These are phyloP conservation scores for Abrostola triplasia DNA, from an alignment of 2,888 invertebrate genomes.

Conservation along the genomic window DNA sequence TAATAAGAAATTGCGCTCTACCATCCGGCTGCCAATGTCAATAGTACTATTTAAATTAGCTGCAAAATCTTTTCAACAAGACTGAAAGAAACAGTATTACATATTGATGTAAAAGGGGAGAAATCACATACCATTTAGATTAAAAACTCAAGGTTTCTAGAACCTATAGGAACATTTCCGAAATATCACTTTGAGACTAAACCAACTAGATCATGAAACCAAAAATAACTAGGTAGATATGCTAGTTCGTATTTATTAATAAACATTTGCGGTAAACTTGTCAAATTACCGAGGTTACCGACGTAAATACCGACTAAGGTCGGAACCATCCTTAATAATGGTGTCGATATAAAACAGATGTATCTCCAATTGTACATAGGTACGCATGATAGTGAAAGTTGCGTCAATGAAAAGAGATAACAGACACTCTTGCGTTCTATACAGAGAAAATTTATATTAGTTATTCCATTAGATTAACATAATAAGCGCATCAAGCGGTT, in stretches of 20 bases:
- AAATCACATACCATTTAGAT: not conserved
- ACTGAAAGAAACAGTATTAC: not conserved
- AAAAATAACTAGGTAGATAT: conserved; percentile 17
- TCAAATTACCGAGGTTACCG: conserved; percentile 48
- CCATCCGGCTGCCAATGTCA: not conserved
- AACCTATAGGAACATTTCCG: not conserved
- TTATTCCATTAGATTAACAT: conserved; percentile 55
- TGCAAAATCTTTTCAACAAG: not conserved
- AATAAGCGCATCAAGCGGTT: conserved; percentile 41
- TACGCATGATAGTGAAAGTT: conserved; percentile 58
- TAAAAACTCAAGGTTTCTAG: no score
- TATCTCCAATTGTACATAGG: conserved; percentile 33
- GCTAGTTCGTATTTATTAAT: conserved; percentile 20
- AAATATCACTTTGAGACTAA: not conserved
- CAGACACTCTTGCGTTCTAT: conserved; percentile 37
- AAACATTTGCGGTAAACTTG: conserved; percentile 39
- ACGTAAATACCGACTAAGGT: conserved; percentile 40
- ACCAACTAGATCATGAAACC: conserved; percentile 38
- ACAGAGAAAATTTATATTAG: conserved; percentile 40
- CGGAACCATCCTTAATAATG: conserved; percentile 38
- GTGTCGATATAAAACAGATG: conserved; percentile 49
- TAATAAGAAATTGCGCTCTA: not conserved
- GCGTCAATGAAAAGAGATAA: conserved; percentile 45
- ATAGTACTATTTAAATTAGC: not conserved
- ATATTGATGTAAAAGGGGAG: not conserved